These are phyloP conservation scores for Astur gentilis DNA, from an alignment of 2,113 vertebrate genomes.

Conservation along the genomic window DNA sequence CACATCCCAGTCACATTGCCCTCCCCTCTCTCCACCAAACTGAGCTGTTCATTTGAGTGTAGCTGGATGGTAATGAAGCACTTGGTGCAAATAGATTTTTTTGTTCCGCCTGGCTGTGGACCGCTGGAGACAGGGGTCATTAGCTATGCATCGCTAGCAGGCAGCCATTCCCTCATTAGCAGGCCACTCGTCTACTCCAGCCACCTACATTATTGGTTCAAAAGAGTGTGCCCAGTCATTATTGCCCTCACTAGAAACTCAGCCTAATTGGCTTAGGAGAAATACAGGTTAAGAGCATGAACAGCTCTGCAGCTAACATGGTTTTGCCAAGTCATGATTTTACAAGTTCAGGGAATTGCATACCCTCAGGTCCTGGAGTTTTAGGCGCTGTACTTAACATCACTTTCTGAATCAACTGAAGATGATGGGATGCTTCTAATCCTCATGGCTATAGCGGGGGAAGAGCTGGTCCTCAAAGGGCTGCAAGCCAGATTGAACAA, in stretches of 20 bases:
- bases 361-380: background rate
- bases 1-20: background rate
- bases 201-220: slow-evolving; percentile 47
- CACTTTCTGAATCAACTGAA: background rate
- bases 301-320: background rate
- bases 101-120: background rate
- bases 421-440: background rate
- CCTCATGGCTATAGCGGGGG: background rate
- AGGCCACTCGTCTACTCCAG: background rate
- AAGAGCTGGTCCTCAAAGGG: background rate
- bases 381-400: background rate
- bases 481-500: background rate
- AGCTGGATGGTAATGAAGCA: background rate
- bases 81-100: slow-evolving; percentile 3
- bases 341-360: slow-evolving; percentile 1
- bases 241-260: slow-evolving; percentile 14
- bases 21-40: background rate
- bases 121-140: background rate
- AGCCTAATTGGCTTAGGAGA: slow-evolving; percentile 36
- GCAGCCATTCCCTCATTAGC: slow-evolving; percentile 51
- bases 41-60: background rate
- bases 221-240: slow-evolving; percentile 31
- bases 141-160: slow-evolving; percentile 41
- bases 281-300: slow-evolving; percentile 28
- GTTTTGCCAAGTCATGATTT: slow-evolving; percentile 41